These are phyloP conservation scores for Macquaria australasica DNA, from an alignment of 2,113 vertebrate genomes.

Conservation along the genomic window DNA sequence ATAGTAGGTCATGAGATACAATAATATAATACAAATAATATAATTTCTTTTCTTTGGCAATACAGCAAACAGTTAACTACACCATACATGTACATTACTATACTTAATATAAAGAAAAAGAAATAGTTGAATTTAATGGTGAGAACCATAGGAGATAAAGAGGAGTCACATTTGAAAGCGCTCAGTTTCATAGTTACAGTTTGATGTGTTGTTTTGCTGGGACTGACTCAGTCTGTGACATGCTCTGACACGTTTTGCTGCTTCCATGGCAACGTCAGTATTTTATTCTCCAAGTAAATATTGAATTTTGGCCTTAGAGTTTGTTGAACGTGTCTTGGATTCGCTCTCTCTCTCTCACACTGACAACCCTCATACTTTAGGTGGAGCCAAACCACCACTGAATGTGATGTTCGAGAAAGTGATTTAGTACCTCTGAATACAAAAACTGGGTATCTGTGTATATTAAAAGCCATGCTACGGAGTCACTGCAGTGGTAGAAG, in stretches of 20 bases:
- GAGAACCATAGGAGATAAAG: background rate
- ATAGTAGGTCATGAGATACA: too few species aligned
- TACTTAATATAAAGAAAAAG: background rate
- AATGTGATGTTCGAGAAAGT: too few species aligned
- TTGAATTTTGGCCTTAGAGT: background rate
- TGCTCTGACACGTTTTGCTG: too few species aligned
- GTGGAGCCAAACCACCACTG: conserved; percentile 10
- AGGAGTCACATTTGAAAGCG: background rate
- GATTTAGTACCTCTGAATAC: background rate
- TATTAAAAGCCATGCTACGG: background rate
- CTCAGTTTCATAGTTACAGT: background rate
- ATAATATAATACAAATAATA: too few species aligned
- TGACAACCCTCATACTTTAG: background rate
- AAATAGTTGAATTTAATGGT: background rate
- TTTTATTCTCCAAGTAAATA: background rate
- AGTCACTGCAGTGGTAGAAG: background rate
- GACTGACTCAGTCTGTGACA: background rate
- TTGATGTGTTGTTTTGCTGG: background rate
- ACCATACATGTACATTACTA: too few species aligned
- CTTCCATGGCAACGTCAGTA: background rate
- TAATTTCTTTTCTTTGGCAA: too few species aligned
- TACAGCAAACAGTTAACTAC: too few species aligned
- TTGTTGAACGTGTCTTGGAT: background rate
- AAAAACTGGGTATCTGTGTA: background rate
- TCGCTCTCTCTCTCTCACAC: background rate